Evolutionary conservation across 2,797 vertebrate genomes (phyloP).

Genomic region (Poeciliopsis paucimaculata): DNA sequence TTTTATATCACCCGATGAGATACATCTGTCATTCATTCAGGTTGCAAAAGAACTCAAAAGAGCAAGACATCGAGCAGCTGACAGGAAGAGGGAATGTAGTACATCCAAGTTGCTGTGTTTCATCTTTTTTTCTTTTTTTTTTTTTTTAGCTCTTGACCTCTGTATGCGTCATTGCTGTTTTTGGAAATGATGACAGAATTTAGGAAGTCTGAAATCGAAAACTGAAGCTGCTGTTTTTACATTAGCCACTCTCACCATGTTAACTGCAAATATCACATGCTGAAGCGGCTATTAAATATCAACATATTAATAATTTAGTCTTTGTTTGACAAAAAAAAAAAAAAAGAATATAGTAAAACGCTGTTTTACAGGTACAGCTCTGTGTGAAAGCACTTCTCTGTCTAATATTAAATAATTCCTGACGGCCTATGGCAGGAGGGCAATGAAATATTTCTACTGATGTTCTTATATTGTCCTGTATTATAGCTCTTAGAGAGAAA

Average conservation of each 20-base stretch:
- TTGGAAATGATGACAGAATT: background rate
- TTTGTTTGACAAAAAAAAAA: too few relatives aligned
- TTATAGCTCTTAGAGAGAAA: background rate
- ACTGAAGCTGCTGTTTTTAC: background rate
- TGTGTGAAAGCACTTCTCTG: background rate
- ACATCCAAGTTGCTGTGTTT: background rate
- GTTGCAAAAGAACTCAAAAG: background rate
- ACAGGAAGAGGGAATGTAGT: background rate
- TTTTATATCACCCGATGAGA: background rate
- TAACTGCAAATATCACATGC: background rate
- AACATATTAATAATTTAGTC: background rate
- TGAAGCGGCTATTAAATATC: background rate
- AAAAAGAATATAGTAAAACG: background rate
- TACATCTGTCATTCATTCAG: background rate
- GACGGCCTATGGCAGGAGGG: background rate
- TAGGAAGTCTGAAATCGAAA: background rate
- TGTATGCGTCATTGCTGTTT: background rate
- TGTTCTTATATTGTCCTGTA: background rate
- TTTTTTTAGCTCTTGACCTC: background rate
- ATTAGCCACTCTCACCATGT: background rate
- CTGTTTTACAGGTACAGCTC: background rate
- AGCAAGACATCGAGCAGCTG: background rate
- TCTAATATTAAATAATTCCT: background rate
- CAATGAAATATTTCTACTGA: background rate
- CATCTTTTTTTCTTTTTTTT: background rate